Base-by-base conservation (phyloP, 2,888 invertebrate genomes). In the Hemaris fuciformis region DNA sequence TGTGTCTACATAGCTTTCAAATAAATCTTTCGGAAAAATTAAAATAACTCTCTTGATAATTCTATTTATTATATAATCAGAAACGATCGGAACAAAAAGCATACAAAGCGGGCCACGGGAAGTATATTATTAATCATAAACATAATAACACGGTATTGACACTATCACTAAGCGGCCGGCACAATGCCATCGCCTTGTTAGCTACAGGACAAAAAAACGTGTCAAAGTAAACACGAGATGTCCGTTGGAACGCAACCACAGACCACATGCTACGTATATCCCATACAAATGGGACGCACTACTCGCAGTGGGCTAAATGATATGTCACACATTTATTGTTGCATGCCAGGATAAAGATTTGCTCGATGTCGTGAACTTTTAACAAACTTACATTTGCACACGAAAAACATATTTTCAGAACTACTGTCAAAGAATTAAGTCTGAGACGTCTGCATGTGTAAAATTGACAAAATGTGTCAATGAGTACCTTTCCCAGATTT, bases 171-270 rank as follows among this genome's bases (percentile, higher is more conserved):
- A 83, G 75, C 81, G 73, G 70, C 59, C 31, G 72, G 79, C 77
- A 89, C 88, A 88, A 89, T 88, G 79, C 78, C 76, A 75, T 78
- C 76, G 81, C 78, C 84, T 89, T 85, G 89, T 91, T 91, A 89
- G 83, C 78, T 75, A 78, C 76, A 74, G 66, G 78, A 83, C 82
- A 87, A 88, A 88, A 48, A 89, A 90, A 89, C 80, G 81, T 89
- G 89, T 88, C 85, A 90, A 83, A 81, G 83, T 85, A 87, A 88
- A 89, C 74, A 85, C 70, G 72, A 79, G 74, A 76, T 81, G 74
- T 72, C 68, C 77, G 77, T 74, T 76, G 79, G 76, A 76, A 80
- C 77, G 65, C 69, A 72, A 72, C 75, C 75, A 69, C 75, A 75
- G 68, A 72, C 78, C 81, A 85, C 82, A 85, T 76, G 68, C 75